Percentiles rank a stretch among this genome's conserved stretches.
Conservation (phyloP, 2,797 vertebrate species). For the Clamator glandarius region DNA sequence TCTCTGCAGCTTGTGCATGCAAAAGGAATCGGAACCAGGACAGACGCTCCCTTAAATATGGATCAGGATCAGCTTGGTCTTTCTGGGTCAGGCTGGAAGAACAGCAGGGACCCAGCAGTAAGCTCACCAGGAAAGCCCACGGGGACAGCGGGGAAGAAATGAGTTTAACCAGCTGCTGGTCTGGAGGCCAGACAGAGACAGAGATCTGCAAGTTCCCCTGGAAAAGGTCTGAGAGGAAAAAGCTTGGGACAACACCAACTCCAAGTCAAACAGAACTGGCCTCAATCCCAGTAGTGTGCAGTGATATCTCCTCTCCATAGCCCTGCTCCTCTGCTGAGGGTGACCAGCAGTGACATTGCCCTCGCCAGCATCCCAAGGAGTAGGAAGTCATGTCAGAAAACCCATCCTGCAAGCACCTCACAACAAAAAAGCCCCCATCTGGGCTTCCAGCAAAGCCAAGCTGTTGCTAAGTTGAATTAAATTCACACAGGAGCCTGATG, state of each 20-base stretch:
- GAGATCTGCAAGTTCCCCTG: not conserved
- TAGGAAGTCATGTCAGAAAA: not conserved
- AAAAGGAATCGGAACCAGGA: conserved; percentile 19
- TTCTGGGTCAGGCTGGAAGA: conserved; percentile 50
- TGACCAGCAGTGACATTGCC: not conserved
- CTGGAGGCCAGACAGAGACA: not conserved
- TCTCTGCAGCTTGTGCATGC: not conserved
- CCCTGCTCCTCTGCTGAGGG: not conserved
- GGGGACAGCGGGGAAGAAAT: not conserved
- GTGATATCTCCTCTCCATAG: not conserved
- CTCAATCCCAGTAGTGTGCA: fast-evolving
- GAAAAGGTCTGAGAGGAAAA: not conserved
- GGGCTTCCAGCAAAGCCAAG: not conserved
- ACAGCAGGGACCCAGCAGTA: not conserved
- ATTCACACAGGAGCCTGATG: not conserved
- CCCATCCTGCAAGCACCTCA: not conserved
- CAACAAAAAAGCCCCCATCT: not conserved
- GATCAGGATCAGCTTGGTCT: not conserved
- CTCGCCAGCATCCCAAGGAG: not conserved
- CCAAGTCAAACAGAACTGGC: fast-evolving
- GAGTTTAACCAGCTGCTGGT: not conserved
- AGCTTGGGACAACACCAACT: fast-evolving
- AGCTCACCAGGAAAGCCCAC: not conserved
- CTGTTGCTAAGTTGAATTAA: not conserved
- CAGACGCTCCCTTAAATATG: not conserved